Percentiles rank a stretch among this genome's conserved stretches.
Evolutionary conservation across 2,888 invertebrate genomes (phyloP).

Genomic region (Ophion slaviceki): DNA sequence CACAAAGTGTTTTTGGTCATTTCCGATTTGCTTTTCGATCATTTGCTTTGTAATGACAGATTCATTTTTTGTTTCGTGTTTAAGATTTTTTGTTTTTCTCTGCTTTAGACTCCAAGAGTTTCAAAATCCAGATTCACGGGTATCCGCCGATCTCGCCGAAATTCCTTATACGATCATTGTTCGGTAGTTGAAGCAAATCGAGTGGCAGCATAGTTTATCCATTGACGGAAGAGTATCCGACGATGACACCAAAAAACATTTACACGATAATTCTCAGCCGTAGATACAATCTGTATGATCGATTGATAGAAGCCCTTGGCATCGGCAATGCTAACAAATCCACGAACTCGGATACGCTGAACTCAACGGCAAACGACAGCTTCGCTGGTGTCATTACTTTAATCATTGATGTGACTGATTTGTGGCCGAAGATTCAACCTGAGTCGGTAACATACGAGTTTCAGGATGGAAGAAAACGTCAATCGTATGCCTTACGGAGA

Average conservation of each 20-base stretch:
- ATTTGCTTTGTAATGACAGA: no score
- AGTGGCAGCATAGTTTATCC: no score
- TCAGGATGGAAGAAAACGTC: conserved; percentile 11
- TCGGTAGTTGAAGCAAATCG: no score
- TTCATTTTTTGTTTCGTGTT: neutral
- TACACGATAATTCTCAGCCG: neutral
- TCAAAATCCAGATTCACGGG: no score
- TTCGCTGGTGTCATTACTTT: neutral
- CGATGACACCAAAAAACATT: neutral
- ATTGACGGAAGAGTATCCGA: neutral
- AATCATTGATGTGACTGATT: neutral
- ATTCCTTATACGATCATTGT: no score
- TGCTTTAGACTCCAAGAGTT: neutral
- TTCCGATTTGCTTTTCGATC: neutral
- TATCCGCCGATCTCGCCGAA: no score
- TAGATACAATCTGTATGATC: conserved; percentile 10
- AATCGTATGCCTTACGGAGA: neutral
- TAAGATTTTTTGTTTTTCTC: conserved; percentile 2
- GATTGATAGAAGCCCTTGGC: conserved; percentile 1
- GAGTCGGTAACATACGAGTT: conserved; percentile 3
- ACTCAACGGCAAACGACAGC: conserved; percentile 5
- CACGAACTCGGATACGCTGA: conserved; percentile 1
- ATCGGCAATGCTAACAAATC: neutral
- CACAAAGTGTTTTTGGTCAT: neutral
- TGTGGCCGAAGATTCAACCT: conserved; percentile 6